Conservation (phyloP, 2,797 vertebrate species). For the Sciaenops ocellatus region DNA sequence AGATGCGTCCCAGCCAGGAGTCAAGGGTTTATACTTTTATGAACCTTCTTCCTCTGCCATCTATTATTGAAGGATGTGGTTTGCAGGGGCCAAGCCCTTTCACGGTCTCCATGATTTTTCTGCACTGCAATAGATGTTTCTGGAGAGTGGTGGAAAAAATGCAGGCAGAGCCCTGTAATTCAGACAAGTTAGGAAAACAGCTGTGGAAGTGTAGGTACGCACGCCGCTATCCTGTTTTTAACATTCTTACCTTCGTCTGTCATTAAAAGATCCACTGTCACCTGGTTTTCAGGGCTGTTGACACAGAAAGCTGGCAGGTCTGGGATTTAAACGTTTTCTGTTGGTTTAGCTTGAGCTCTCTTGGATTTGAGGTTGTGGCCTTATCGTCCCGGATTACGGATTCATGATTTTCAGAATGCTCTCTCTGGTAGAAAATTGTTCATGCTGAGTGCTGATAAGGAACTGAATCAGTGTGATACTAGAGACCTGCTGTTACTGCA, state of each 20-base stretch:
- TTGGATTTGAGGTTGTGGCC: slow-evolving; percentile 51
- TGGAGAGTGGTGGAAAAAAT: slow-evolving; percentile 49
- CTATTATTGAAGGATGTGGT: slow-evolving; percentile 82
- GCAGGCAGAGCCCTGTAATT: slow-evolving; percentile 76
- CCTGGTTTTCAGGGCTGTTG: slow-evolving; percentile 68
- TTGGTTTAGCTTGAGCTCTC: slow-evolving; percentile 48
- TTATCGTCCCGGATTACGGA: slow-evolving; percentile 71
- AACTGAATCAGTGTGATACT: slow-evolving; percentile 70
- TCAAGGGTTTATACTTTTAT: slow-evolving; percentile 84
- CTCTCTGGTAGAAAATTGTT: slow-evolving; percentile 68
- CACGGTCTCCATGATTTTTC: slow-evolving; percentile 70
- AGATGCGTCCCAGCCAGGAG: slow-evolving; percentile 61
- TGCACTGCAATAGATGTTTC: slow-evolving; percentile 69
- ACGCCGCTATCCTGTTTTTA: slow-evolving; percentile 77
- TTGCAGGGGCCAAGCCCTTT: slow-evolving; percentile 72
- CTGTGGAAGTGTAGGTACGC: slow-evolving; percentile 55
- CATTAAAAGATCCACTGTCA: slow-evolving; percentile 78
- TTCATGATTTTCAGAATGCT: slow-evolving; percentile 72
- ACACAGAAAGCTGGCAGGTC: slow-evolving; percentile 39
- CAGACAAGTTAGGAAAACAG: slow-evolving; percentile 64
- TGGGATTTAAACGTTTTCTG: slow-evolving; percentile 49
- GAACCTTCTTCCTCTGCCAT: slow-evolving; percentile 77
- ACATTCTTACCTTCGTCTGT: slow-evolving; percentile 80
- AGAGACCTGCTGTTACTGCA: slow-evolving; percentile 73
- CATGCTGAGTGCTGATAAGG: slow-evolving; percentile 77